phyloP scores from a whole-genome alignment of 2,888 invertebrate genomes.

The Eupithecia subfuscata region DNA sequence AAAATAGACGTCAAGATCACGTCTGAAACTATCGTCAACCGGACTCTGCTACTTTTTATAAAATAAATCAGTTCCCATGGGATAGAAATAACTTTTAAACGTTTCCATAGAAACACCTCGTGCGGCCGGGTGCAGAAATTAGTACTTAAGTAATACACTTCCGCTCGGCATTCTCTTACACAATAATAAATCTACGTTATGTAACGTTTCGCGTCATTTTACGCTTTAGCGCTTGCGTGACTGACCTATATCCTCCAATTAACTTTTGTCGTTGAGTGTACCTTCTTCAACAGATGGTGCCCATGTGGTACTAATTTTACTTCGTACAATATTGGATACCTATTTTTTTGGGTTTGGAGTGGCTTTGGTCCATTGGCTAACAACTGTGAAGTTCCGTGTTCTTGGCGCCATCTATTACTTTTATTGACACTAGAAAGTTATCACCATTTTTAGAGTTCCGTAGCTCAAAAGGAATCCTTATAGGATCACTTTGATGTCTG shows the following conservation, averaged over 20 bases:
- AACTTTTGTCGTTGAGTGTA: slow-evolving; percentile 52
- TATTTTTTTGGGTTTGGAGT: not conserved
- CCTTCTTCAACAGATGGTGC: slow-evolving; percentile 62
- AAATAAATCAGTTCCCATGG: slow-evolving; percentile 1
- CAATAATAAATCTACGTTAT: slow-evolving; percentile 20
- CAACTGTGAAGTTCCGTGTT: not conserved
- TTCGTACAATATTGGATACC: slow-evolving; percentile 16
- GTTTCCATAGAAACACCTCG: not conserved
- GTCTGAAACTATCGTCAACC: too few species aligned
- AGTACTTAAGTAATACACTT: slow-evolving; percentile 13
- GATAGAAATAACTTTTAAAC: not conserved
- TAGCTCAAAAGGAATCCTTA: too few species aligned
- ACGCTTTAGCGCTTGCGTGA: slow-evolving; percentile 33
- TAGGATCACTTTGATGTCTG: too few species aligned
- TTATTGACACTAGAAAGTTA: not conserved
- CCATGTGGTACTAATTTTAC: slow-evolving; percentile 51
- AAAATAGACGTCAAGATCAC: too few species aligned
- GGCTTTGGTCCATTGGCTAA: slow-evolving; percentile 24
- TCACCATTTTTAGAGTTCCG: not conserved
- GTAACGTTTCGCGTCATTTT: slow-evolving; percentile 19
- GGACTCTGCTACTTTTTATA: not conserved
- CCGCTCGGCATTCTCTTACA: slow-evolving; percentile 21
- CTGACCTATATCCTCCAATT: slow-evolving; percentile 47
- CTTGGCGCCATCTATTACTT: not conserved
- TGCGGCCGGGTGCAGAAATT: not conserved